Percentiles rank a stretch among this genome's conserved stretches.
Evolutionary conservation across 2,888 invertebrate species (phyloP).

Genomic region (Lapara coniferarum): DNA sequence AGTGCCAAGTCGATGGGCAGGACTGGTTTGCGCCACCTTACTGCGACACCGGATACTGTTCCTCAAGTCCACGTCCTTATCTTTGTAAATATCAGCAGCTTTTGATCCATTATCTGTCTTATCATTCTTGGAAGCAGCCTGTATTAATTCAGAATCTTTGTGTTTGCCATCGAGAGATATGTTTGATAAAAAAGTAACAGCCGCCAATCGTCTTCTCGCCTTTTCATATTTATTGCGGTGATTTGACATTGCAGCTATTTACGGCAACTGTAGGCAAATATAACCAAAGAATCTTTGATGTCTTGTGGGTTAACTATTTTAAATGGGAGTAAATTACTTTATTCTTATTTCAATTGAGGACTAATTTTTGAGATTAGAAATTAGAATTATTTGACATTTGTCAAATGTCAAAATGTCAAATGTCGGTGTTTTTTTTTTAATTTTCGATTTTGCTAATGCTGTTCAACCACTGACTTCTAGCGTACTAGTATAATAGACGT

Average conservation of each 20-base stretch:
- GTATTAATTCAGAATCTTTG: slow-evolving; percentile 84
- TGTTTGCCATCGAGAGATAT: slow-evolving; percentile 97
- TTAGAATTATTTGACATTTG: not conserved
- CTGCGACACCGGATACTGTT: slow-evolving; percentile 64
- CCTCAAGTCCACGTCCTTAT: slow-evolving; percentile 50
- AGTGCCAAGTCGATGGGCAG: slow-evolving; percentile 55
- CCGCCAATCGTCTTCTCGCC: slow-evolving; percentile 94
- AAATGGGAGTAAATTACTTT: no score
- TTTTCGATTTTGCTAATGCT: no score
- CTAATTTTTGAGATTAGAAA: no score
- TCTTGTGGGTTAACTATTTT: not conserved
- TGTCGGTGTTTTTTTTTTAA: no score
- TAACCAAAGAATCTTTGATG: not conserved
- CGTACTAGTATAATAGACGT: no score
- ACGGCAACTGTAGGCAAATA: not conserved
- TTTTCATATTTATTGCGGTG: slow-evolving; percentile 82
- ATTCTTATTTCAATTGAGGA: no score
- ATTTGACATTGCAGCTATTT: slow-evolving; percentile 39
- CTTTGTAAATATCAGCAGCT: slow-evolving; percentile 52
- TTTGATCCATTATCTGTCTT: slow-evolving; percentile 53
- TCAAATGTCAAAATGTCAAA: no score
- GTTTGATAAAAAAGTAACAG: slow-evolving; percentile 96
- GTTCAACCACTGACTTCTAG: no score
- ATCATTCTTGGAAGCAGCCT: slow-evolving; percentile 54
- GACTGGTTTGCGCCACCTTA: slow-evolving; percentile 66